phyloP scores from a whole-genome alignment of 2,888 invertebrate species.

The Eupithecia pulchellata region DNA sequence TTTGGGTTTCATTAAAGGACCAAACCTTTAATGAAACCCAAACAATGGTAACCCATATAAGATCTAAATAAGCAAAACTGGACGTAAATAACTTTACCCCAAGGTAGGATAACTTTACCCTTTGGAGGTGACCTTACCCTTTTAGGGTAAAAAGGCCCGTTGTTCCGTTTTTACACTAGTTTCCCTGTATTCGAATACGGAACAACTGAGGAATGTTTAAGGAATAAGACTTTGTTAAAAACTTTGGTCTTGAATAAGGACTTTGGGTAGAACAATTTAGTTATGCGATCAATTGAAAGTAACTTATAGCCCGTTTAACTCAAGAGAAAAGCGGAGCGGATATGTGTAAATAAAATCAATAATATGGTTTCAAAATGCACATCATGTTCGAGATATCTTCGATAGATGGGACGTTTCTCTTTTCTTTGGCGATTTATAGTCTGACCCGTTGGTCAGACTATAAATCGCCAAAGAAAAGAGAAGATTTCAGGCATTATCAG shows the following conservation, averaged over 20 bases:
- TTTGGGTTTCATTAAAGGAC: neutral
- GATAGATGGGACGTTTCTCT: too few species aligned
- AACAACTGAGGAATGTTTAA: slow-evolving; percentile 16
- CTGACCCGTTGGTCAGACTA: too few species aligned
- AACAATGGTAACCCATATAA: neutral
- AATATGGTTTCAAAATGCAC: neutral
- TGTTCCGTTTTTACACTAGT: slow-evolving; percentile 31
- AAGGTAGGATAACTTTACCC: slow-evolving; percentile 12
- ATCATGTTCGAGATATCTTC: neutral
- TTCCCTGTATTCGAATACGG: slow-evolving; percentile 33
- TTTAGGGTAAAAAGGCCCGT: slow-evolving; percentile 16
- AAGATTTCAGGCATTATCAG: neutral
- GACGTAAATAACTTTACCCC: slow-evolving; percentile 2
- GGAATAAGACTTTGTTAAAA: slow-evolving; percentile 16
- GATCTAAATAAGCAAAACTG: neutral
- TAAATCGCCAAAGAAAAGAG: too few species aligned
- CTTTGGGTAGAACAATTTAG: neutral
- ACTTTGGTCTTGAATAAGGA: slow-evolving; percentile 13
- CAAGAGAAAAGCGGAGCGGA: neutral
- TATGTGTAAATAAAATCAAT: neutral
- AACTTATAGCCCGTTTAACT: neutral
- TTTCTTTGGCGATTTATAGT: too few species aligned
- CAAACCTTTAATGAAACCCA: too few species aligned
- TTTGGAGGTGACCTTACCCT: slow-evolving; percentile 13
- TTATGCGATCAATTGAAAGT: neutral